A percentile compares a stretch with the other conserved stretches of the same genome.
phyloP scores from a whole-genome alignment of 2,113 vertebrate genomes.

The Leucoraja erinaceus region DNA sequence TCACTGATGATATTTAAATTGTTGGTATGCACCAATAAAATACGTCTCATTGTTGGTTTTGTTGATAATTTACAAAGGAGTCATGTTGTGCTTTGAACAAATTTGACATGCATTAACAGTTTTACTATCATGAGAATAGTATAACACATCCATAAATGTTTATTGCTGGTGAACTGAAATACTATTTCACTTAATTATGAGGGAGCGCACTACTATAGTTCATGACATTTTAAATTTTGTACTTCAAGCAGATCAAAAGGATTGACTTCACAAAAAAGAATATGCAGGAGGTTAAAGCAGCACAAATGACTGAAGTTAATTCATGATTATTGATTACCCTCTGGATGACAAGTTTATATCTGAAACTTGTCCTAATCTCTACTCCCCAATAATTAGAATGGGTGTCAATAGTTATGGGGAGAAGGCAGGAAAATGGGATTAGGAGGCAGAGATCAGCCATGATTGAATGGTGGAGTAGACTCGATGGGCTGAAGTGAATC shows the following conservation, averaged over 20 bases:
- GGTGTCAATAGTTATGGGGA: too few relatives aligned
- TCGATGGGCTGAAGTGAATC: too few relatives aligned
- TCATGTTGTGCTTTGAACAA: neutral
- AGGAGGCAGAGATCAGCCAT: too few relatives aligned
- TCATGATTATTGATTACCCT: neutral
- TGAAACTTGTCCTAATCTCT: neutral
- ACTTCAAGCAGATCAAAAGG: neutral
- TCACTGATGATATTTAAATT: neutral
- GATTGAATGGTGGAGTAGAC: too few relatives aligned
- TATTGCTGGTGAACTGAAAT: conserved; percentile 12
- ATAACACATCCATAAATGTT: neutral
- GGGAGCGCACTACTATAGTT: neutral
- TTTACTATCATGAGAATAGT: neutral
- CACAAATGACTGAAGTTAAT: neutral
- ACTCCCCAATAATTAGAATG: neutral
- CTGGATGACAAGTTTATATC: neutral
- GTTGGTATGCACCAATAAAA: neutral
- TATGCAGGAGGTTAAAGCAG: neutral
- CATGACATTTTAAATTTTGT: neutral
- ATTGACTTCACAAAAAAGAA: neutral
- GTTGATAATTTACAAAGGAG: neutral
- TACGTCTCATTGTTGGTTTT: neutral
- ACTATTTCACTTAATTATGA: neutral
- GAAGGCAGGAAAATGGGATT: too few relatives aligned
- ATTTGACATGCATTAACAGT: neutral